These are phyloP conservation scores for Tangachromis dhanisi DNA, from an alignment of 2,113 vertebrate genomes.

Conservation along the genomic window DNA sequence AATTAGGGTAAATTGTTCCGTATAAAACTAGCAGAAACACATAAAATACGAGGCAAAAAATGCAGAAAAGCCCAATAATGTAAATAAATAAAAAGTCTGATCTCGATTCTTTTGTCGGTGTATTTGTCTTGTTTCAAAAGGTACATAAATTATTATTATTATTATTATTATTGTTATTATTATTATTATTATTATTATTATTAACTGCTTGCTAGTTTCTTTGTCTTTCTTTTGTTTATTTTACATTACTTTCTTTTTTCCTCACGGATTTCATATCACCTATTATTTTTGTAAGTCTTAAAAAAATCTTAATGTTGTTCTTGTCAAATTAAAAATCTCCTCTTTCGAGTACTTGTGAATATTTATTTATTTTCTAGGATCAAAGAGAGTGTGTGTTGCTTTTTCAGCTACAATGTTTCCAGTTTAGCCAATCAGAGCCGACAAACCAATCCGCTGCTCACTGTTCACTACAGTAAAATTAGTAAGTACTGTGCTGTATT, in stretches of 20 bases:
- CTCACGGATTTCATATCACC: not conserved
- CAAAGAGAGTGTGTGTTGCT: not conserved
- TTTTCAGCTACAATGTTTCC: not conserved
- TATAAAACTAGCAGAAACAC: not conserved
- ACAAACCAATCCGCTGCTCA: not conserved
- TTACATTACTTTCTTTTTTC: not conserved
- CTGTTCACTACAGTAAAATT: not conserved
- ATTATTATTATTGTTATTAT: not conserved
- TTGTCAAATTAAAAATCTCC: not conserved
- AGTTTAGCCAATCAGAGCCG: not conserved
- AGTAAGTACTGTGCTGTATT: not conserved
- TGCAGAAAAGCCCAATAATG: not conserved
- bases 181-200: not conserved
- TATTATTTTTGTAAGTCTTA: not conserved
- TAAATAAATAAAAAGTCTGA: not conserved
- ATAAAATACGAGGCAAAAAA: not conserved
- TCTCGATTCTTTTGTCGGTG: not conserved
- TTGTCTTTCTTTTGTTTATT: not conserved
- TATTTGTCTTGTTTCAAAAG: not conserved
- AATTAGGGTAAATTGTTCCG: not conserved
- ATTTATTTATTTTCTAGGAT: not conserved
- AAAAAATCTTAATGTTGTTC: not conserved
- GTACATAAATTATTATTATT: not conserved
- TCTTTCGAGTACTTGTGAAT: not conserved
- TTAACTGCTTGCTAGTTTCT: not conserved